These are phyloP conservation scores for Steinernema hermaphroditum DNA, from an alignment of 2,888 invertebrate genomes.

Conservation along the genomic window DNA sequence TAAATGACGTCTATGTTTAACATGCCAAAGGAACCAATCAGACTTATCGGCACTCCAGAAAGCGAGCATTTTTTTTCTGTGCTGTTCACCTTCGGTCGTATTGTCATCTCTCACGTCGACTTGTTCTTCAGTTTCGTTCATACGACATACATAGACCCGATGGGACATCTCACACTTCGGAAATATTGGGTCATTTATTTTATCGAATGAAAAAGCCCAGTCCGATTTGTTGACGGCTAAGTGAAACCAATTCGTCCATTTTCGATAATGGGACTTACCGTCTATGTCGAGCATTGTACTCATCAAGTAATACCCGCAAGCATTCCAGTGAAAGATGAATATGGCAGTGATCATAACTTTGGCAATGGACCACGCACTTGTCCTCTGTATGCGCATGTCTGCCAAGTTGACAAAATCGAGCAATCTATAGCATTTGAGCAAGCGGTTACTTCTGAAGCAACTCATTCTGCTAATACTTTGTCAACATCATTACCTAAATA, in stretches of 20 bases:
- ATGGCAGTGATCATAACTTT: conserved; percentile 46
- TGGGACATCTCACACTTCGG: not conserved
- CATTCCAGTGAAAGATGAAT: conserved; percentile 60
- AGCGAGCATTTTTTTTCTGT: not conserved
- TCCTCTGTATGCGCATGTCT: conserved; percentile 36
- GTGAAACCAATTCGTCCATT: too few relatives aligned
- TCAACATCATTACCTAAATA: conserved; percentile 32
- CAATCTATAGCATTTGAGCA: conserved; percentile 35
- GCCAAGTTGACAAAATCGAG: conserved; percentile 7
- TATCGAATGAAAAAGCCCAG: conserved; percentile 37
- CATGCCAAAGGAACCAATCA: too few relatives aligned
- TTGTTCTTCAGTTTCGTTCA: not conserved
- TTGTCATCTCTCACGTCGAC: not conserved
- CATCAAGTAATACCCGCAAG: conserved; percentile 48
- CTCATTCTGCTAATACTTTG: too few relatives aligned
- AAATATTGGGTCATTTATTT: conserved; percentile 34
- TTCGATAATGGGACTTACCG: too few relatives aligned
- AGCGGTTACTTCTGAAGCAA: conserved; percentile 25
- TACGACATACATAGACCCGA: not conserved
- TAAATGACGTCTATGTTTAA: conserved; percentile 4
- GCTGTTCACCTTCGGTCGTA: not conserved
- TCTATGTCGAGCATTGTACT: conserved; percentile 15
- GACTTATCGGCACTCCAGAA: not conserved
- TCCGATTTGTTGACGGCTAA: conserved; percentile 16
- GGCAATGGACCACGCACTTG: conserved; percentile 32